Conservation (phyloP, 2,113 vertebrate genomes). For the Cranoglanis bouderius region DNA sequence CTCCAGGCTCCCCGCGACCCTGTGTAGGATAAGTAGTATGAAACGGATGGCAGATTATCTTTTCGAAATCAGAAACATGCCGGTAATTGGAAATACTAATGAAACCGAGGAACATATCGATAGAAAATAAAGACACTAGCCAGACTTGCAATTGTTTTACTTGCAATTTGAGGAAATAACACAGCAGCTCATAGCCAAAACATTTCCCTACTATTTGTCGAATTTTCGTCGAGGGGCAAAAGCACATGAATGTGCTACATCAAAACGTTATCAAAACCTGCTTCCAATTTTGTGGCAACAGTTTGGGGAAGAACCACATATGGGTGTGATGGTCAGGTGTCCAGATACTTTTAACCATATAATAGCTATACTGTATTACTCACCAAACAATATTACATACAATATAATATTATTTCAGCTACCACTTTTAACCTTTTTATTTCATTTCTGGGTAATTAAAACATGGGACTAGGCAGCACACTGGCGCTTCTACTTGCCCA, state of each 20-base stretch:
- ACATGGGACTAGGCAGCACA: neutral
- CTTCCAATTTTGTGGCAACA: neutral
- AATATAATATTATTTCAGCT: neutral
- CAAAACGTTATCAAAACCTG: neutral
- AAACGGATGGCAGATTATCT: neutral
- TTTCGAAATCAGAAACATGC: neutral
- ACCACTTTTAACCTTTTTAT: neutral
- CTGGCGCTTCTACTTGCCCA: neutral
- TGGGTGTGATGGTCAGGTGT: neutral
- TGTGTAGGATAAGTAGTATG: too few species aligned
- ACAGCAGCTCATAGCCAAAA: neutral
- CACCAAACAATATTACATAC: too few species aligned
- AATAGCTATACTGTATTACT: neutral
- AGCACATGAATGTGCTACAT: neutral
- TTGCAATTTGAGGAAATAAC: neutral
- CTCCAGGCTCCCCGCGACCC: too few species aligned
- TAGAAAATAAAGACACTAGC: neutral
- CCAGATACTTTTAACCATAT: neutral
- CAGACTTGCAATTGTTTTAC: neutral
- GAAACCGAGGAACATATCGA: neutral
- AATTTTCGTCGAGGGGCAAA: neutral
- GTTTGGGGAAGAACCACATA: neutral
- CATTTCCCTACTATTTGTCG: neutral
- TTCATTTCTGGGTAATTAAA: neutral
- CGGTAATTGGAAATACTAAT: neutral